Conservation (phyloP, 2,888 invertebrate species). For the Strigamia transsilvanica region DNA sequence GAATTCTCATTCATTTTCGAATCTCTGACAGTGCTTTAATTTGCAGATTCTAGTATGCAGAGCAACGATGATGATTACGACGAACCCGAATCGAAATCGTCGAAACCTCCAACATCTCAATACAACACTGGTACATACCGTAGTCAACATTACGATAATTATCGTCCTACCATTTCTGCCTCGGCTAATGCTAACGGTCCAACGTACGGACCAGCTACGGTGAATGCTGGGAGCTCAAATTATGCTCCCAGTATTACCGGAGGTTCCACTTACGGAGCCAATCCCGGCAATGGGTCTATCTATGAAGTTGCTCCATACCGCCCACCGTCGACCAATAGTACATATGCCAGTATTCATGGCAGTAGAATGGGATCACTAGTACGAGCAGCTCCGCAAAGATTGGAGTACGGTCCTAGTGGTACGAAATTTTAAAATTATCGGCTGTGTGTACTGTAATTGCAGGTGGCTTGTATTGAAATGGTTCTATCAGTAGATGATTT, state of each 20-base stretch:
- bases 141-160: conserved; percentile 57
- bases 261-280: conserved; percentile 46
- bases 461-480: conserved; percentile 21
- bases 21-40: conserved; percentile 21
- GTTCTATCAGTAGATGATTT: conserved; percentile 9
- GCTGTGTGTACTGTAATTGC: conserved; percentile 4
- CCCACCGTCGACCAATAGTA: conserved; percentile 53
- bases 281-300: conserved; percentile 51
- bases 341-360: conserved; percentile 56
- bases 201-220: not conserved
- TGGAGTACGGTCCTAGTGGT: conserved; percentile 55
- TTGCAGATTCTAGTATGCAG: conserved; percentile 55
- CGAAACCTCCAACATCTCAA: conserved; percentile 51
- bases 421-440: conserved; percentile 55
- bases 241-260: conserved; percentile 50
- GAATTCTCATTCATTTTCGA: not conserved
- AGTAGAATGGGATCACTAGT: conserved; percentile 54
- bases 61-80: conserved; percentile 56
- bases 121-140: conserved; percentile 52
- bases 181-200: conserved; percentile 36
- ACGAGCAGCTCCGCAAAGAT: conserved; percentile 53
- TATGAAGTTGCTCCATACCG: conserved; percentile 54
- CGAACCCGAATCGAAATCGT: conserved; percentile 54
- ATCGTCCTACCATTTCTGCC: conserved; percentile 55
- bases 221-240: conserved; percentile 44